These are phyloP conservation scores for Ciconia boyciana DNA, from an alignment of 2,113 vertebrate genomes.

Conservation along the genomic window DNA sequence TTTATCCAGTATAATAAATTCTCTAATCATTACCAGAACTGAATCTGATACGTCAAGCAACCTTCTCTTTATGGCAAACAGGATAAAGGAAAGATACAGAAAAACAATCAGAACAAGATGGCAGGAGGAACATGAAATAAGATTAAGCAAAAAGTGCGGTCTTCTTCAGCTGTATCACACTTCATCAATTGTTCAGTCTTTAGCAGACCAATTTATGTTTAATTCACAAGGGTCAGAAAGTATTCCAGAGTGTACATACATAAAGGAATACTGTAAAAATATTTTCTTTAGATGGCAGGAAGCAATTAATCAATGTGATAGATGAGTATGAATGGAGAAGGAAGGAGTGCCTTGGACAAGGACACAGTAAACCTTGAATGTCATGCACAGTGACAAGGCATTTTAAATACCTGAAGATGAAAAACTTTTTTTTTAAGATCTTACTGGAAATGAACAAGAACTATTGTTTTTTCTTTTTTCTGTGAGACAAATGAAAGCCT, in stretches of 20 bases:
- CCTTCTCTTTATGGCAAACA: neutral
- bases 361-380: neutral
- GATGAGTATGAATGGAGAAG: neutral
- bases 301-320: neutral
- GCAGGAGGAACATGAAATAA: neutral
- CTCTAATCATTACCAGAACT: neutral
- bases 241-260: neutral
- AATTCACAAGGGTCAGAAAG: neutral
- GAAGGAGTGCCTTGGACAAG: neutral
- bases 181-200: neutral
- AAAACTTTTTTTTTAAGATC: neutral
- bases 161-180: neutral
- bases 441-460: neutral
- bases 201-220: neutral
- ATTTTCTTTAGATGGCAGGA: neutral
- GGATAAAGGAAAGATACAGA: neutral
- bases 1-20: neutral
- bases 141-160: neutral
- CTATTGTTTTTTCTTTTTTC: no score
- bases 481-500: neutral
- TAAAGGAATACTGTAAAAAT: neutral
- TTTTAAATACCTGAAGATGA: neutral
- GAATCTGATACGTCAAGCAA: neutral
- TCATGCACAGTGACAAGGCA: neutral
- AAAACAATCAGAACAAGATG: neutral